Base-by-base conservation (phyloP, 1,140 invertebrate species). In the Parasteatoda tepidariorum region DNA sequence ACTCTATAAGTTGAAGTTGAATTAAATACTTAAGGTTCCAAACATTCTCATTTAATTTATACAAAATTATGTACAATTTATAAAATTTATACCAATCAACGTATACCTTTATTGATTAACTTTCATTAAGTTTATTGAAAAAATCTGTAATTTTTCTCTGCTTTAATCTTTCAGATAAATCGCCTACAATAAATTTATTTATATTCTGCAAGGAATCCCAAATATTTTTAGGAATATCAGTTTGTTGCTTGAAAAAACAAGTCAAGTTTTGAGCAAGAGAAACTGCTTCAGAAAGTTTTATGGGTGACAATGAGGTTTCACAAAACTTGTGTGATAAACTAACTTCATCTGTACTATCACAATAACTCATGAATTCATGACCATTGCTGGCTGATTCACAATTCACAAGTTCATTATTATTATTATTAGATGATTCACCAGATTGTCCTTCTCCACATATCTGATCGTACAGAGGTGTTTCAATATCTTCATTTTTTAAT, bases 81-180 rank as follows among this genome's bases (percentile, higher is more conserved):
- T n/a, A n/a, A n/a, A n/a, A n/a, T n/a, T n/a, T n/a, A n/a, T n/a
- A n/a, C n/a, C n/a, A n/a, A n/a, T n/a, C n/a, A n/a, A n/a, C n/a
- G n/a, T n/a, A n/a, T n/a, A n/a, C n/a, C n/a, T n/a, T n/a, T n/a
- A n/a, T n/a, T n/a, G n/a, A n/a, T n/a, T n/a, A n/a, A n/a, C n/a
- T n/a, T n/a, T n/a, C n/a, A n/a, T 64, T 2, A 0, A n/a, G 33
- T 67, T 67, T 13, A 13, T 48, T 67, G 24, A 67, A 67, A 41
- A 33, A 67, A 38, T 67, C 64, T n/a, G 64, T 67, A n/a, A 67
- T 67, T 67, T 38, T 67, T 41, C 33, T 34, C 18, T 67, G 64
- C 24, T 67, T 67, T 13, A 38, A 24, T 41, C 22, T 11, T 22
- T 67, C 33, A n/a, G 1, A n/a, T 67, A 67, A 67, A 22, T 67